A percentile compares a stretch with the other conserved stretches of the same genome.
phyloP scores from a whole-genome alignment of 1,140 invertebrate species.

The Frieseomelitta varia region DNA sequence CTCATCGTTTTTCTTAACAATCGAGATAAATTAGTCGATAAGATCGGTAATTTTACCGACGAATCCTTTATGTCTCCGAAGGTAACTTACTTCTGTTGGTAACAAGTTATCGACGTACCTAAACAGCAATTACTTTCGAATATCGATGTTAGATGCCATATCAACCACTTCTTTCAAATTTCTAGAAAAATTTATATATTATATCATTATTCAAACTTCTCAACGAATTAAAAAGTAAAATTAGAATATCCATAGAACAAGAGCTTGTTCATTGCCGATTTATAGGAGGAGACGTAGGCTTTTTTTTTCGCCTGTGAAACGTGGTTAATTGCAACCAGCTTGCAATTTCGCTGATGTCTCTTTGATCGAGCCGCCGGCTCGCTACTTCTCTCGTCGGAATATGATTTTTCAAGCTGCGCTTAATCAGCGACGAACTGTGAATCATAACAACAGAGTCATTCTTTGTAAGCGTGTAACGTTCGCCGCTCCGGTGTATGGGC shows the following conservation, averaged over 20 bases:
- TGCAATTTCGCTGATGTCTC: constrained; percentile 11
- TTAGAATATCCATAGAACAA: neutral
- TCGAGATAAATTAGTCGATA: too few relatives aligned
- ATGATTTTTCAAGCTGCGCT: constrained; percentile 20
- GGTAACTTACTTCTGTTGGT: neutral
- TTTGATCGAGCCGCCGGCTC: constrained; percentile 13
- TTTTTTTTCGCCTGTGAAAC: neutral
- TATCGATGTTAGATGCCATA: neutral
- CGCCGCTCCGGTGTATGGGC: neutral
- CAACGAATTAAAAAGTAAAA: neutral
- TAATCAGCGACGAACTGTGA: constrained; percentile 11
- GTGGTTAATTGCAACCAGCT: constrained; percentile 31
- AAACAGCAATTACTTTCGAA: neutral
- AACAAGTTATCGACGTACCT: neutral
- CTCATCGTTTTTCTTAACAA: too few relatives aligned
- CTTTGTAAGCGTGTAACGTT: constrained; percentile 8
- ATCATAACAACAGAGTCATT: constrained; percentile 28
- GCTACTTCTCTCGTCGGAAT: constrained; percentile 16
- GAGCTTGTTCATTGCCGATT: neutral
- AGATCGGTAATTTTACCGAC: neutral
- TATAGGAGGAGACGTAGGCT: neutral
- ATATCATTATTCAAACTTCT: neutral
- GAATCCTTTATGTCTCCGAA: too few relatives aligned
- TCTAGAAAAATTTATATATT: neutral
- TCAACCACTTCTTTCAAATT: neutral